These are phyloP conservation scores for Campylomormyrus tamandua DNA, from an alignment of 2,113 vertebrate genomes.

Conservation along the genomic window DNA sequence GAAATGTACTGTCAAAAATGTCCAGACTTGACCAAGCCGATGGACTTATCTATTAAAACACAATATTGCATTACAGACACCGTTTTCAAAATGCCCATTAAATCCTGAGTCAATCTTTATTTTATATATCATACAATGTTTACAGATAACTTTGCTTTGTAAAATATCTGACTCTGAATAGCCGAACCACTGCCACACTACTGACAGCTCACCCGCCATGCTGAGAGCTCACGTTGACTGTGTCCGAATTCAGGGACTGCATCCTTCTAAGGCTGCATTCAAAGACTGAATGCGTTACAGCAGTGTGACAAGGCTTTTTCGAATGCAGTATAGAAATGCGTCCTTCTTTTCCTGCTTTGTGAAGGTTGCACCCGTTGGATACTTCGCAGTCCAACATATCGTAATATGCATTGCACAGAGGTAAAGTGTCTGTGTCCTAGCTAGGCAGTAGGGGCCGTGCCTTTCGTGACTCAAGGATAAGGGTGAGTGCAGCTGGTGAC, in stretches of 20 bases:
- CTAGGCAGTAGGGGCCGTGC: not conserved
- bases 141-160: not conserved
- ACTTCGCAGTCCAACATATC: not conserved
- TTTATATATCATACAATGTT: not conserved
- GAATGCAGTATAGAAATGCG: not conserved
- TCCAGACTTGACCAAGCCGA: too few species aligned
- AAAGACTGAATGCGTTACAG: not conserved
- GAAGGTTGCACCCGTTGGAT: not conserved
- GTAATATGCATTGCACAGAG: not conserved
- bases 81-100: not conserved
- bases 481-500: too few species aligned
- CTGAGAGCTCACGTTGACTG: not conserved
- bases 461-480: not conserved
- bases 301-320: not conserved
- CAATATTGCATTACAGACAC: not conserved
- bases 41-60: not conserved
- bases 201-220: not conserved
- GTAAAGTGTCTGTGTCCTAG: not conserved
- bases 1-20: too few species aligned
- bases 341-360: not conserved
- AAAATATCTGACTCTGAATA: not conserved
- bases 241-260: too few species aligned
- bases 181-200: not conserved
- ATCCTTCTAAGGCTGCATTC: not conserved
- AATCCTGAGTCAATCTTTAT: not conserved